Base-by-base conservation (phyloP, 2,797 vertebrate species). In the Xerus rutilus region DNA sequence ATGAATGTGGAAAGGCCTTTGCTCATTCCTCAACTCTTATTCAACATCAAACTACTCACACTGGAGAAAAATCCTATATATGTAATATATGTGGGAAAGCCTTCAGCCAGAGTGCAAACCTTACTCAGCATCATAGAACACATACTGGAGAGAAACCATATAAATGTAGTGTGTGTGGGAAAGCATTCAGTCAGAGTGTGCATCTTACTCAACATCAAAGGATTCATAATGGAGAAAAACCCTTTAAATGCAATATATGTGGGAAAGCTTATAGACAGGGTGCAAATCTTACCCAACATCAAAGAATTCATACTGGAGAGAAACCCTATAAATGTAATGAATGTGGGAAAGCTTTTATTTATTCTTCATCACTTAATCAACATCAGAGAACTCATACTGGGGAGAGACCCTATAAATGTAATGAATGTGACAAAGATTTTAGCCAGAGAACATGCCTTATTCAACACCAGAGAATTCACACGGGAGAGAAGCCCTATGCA, bases 121-220 rank as follows among this genome's bases (percentile, higher is more conserved):
- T 98, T 47, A 98, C 97, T 84, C 97, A 98, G 17, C 98, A 98
- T 83, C 96, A 98, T 18, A 97, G 98, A 88, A 98, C 97, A 83
- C 98, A 98, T 54, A 98, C 97, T 12, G 97, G 98, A 83, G 98
- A 98, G 87, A 98, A 98, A 62, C 98, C 98, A 0, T 98, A 97
- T 62, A 97, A 97, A 79, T 98, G 98, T 82, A 96, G 84, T 5
- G 97, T 98, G 18, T 98, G 98, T 70, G 98, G 97, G 57, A 98
- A 98, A 89, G 97, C 97, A 0, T 98, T 98, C 96, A 98, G 97
- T 74, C 97, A 98, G 94, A 98, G 98, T 8, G 97, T 97, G 23
- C 97, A 97, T 73, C 97, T 98, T 25, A 98, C 97, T 82, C 98
- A 98, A 32, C 98, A 98, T 86, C 97, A 98, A 21, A 96, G 97